phyloP scores from a whole-genome alignment of 2,113 vertebrate genomes.

The Balaenoptera acutorostrata region DNA sequence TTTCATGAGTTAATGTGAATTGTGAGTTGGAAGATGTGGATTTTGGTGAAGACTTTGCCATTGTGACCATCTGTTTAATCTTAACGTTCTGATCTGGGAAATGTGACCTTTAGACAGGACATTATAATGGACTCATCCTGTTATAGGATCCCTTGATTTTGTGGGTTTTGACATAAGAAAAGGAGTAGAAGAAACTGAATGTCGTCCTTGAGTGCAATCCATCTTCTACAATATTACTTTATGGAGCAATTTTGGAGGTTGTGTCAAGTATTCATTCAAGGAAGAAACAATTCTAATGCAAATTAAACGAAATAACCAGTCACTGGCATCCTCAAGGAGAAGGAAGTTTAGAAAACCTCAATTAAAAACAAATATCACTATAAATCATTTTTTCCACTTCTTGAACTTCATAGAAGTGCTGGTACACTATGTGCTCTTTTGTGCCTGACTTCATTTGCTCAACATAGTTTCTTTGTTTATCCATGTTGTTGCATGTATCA shows the following conservation, averaged over 20 bases:
- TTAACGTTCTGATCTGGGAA: not conserved
- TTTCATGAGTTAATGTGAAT: not conserved
- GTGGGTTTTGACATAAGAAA: not conserved
- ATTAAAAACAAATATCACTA: slow-evolving; percentile 53
- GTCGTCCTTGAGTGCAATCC: not conserved
- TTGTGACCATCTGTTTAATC: not conserved
- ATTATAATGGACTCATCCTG: not conserved
- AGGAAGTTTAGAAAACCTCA: slow-evolving; percentile 48
- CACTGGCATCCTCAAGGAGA: slow-evolving; percentile 20
- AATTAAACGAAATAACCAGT: slow-evolving; percentile 44
- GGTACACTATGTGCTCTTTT: not conserved
- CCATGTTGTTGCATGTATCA: not conserved
- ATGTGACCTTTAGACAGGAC: not conserved
- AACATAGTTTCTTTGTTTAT: not conserved
- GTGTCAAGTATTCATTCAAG: slow-evolving; percentile 36
- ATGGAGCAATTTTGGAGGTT: slow-evolving; percentile 16
- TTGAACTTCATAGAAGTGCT: slow-evolving; percentile 24
- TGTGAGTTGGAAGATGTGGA: not conserved
- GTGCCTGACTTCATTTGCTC: not conserved
- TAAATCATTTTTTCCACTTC: not conserved
- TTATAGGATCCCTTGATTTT: not conserved
- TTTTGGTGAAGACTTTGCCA: not conserved
- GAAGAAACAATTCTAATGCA: slow-evolving; percentile 10
- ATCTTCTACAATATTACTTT: not conserved
- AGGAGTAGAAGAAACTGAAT: not conserved